Evolutionary conservation across 2,888 invertebrate species (phyloP), one percentile per base, ranked within the genome.

Genomic region (Cheilosia variabilis): DNA sequence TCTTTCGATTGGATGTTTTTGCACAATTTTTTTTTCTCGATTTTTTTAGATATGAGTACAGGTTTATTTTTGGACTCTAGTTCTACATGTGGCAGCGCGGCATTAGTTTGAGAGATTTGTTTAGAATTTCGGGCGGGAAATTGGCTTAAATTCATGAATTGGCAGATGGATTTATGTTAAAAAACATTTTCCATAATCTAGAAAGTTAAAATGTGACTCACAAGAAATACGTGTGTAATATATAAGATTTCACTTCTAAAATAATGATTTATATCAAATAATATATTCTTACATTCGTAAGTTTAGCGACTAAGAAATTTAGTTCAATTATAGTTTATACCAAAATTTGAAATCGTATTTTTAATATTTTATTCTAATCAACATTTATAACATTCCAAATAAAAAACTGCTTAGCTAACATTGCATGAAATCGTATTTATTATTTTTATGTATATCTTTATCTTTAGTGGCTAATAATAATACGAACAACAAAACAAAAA

Each of bases 61-160:
- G 81, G 63, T 63, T 50, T 86, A 86, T 86, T 86, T 86, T 86
- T 63, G 72, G 81, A 81, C 41, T 68, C 27, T 41, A 13, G 37
- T 37, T 13, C 60, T 53, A 52, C 62, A 62, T 60, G 34, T 24
- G 66, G 19, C 69, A 52, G 55, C 19, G 60, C 15, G 73, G 55
- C 24, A 41, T 4, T 66, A 27, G 24, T 50, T 69, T 69, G 27
- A 62, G 37, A 31, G 10, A 60, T 66, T 63, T 58, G n/a, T 60
- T 19, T 22, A 47, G 34, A 76, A 43, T 43, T n/a, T 45, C 31
- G 37, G 63, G 53, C 62, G 47, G 22, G 43, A 43, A 50, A 34
- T 47, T 13, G 41, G 15, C 24, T 22, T 27, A 62, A 47, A 43
- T 55, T 78, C 41, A 55, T 63, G 41, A 41, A 71, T 71, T 45